Conservation (phyloP, 2,113 vertebrate species). For the Datnioides undecimradiatus region DNA sequence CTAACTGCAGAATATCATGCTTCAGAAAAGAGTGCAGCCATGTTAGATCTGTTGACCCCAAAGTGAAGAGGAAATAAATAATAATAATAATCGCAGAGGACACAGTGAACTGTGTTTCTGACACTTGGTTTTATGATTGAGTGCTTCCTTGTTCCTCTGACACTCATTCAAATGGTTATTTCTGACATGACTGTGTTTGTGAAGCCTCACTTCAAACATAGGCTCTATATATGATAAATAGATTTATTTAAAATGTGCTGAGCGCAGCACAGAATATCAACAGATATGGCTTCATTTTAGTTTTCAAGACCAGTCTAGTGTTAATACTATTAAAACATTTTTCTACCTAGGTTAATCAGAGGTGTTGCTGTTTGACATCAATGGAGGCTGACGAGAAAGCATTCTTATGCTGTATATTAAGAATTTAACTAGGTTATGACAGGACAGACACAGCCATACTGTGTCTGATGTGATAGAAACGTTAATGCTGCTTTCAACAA, state of each 20-base stretch:
- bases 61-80: neutral
- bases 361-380: neutral
- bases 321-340: neutral
- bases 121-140: conserved; percentile 11
- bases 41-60: neutral
- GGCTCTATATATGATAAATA: neutral
- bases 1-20: conserved; percentile 25
- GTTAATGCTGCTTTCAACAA: conserved; percentile 62
- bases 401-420: conserved; percentile 5
- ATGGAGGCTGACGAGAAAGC: conserved; percentile 14
- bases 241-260: neutral
- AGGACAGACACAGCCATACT: neutral
- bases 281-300: neutral
- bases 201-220: neutral
- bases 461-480: neutral
- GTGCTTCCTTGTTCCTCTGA: conserved; percentile 40
- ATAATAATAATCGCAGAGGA: neutral
- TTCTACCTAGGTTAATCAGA: conserved; percentile 20
- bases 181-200: neutral
- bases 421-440: conserved; percentile 1
- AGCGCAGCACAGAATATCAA: neutral
- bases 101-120: neutral
- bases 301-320: conserved; percentile 21
- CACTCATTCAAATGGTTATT: conserved; percentile 7
- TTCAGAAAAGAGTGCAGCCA: conserved; percentile 27